Conservation (phyloP, 2,113 vertebrate genomes). For the Misgurnus mizolepis region DNA sequence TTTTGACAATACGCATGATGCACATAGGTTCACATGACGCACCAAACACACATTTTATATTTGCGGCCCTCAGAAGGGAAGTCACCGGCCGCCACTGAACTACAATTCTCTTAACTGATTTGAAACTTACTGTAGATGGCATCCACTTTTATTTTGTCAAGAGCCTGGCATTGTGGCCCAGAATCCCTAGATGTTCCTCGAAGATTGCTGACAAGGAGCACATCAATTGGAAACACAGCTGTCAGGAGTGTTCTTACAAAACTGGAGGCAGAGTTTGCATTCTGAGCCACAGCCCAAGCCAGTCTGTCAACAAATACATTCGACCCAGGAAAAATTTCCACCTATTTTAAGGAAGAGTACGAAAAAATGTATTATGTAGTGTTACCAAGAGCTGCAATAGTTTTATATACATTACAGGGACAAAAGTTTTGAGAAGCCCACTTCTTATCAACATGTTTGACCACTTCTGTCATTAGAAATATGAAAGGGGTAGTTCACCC, state of each 20-base stretch:
- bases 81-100: too few relatives aligned
- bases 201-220: slow-evolving; percentile 48
- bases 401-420: background rate
- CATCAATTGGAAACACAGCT: slow-evolving; percentile 43
- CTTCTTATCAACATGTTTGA: too few relatives aligned
- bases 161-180: slow-evolving; percentile 7
- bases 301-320: slow-evolving; percentile 29
- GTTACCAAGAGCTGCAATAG: background rate
- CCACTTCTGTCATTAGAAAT: too few relatives aligned
- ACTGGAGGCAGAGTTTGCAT: slow-evolving; percentile 43
- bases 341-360: slow-evolving; percentile 14
- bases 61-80: too few relatives aligned
- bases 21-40: too few relatives aligned
- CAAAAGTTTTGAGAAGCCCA: too few relatives aligned
- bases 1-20: too few relatives aligned
- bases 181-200: slow-evolving; percentile 35
- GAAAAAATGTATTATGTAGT: slow-evolving; percentile 7
- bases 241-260: slow-evolving; percentile 44
- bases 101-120: background rate
- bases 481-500: too few relatives aligned
- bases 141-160: slow-evolving; percentile 46
- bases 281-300: slow-evolving; percentile 43
- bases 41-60: too few relatives aligned
- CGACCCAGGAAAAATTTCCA: slow-evolving; percentile 37
- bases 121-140: slow-evolving; percentile 39